Evolutionary conservation across 2,113 vertebrate genomes (phyloP), one percentile per base, ranked within the genome.

Genomic region (Lophura nycthemera): DNA sequence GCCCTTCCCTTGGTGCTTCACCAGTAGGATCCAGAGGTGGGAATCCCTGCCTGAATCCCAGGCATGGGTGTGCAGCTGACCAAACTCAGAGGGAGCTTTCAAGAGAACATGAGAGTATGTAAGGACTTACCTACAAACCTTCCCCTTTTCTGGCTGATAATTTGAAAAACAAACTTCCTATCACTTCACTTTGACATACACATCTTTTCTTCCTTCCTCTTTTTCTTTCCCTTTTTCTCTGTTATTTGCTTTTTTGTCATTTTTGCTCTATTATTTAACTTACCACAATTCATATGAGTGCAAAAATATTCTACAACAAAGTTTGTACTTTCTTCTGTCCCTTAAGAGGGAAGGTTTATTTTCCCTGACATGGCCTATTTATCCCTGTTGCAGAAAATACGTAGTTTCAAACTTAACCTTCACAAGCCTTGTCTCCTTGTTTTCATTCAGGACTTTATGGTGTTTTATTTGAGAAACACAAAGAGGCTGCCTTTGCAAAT

Each of bases 401-500:
- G 1, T 32, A 13, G 34, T 36, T 90, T 24, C 14, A 78, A 48
- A 32, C 11, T 75, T 86, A 22, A 61, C 48, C 40, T 74, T 96
- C 77, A 60, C 48, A 86, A 92, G 29, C 32, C 2, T 3, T 40
- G 6, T 24, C n/a, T 78, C 14, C 25, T 83, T 92, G 19, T 24
- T 89, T n/a, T 8, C 97, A 99, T n/a, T 8, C 97, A 99, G 99
- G 98, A 32, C 97, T 99, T 8, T 99, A 98, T 2, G 98, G 99
- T 2, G 40, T 98, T 85, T 98, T 99, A 42, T 99, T 99, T 92
- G 95, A 98, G 24, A 90, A 91, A 18, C 83, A 97, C 90, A 99
- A 99, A 89, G 99, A 99, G 91, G 99, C 99, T 1, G 99, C 99
- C 5, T 99, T 99, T 36, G 98, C 99, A 63, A 99, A 98, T 96